phyloP scores from a whole-genome alignment of 2,888 invertebrate species.

The Mythimna albipuncta region DNA sequence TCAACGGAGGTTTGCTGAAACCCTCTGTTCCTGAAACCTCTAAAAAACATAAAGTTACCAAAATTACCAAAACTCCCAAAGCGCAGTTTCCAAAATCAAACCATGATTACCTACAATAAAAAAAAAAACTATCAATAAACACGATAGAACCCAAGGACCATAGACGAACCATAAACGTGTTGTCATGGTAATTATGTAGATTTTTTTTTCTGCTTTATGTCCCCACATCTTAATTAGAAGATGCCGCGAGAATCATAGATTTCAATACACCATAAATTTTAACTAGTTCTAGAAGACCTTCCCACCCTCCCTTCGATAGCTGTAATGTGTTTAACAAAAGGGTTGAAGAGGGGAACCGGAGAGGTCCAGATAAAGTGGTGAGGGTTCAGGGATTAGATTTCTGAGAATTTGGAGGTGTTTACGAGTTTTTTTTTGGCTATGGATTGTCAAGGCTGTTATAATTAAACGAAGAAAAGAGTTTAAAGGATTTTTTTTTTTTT shows the following conservation, averaged over 20 bases:
- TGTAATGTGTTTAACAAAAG: neutral
- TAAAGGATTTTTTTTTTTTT: neutral
- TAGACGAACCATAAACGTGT: constrained; percentile 63
- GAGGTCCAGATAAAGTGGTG: constrained; percentile 33
- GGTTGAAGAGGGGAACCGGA: neutral
- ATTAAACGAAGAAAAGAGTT: neutral
- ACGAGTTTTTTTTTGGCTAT: neutral
- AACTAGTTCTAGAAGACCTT: constrained; percentile 48
- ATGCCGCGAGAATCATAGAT: constrained; percentile 67
- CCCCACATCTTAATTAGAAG: constrained; percentile 69
- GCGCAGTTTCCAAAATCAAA: neutral
- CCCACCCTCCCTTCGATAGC: neutral
- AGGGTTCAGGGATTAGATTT: constrained; percentile 38
- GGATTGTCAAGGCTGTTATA: constrained; percentile 2
- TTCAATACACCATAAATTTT: constrained; percentile 56
- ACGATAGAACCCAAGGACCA: constrained; percentile 43
- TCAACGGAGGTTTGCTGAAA: too few relatives aligned
- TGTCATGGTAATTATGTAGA: constrained; percentile 69
- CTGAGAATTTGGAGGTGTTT: constrained; percentile 56
- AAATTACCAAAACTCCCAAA: neutral
- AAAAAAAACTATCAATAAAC: constrained; percentile 49
- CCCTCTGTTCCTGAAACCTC: too few relatives aligned
- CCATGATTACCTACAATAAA: constrained; percentile 44
- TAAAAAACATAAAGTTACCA: too few relatives aligned
- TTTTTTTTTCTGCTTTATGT: constrained; percentile 53